phyloP scores from a whole-genome alignment of 2,113 vertebrate genomes.

The Lonchura striata region DNA sequence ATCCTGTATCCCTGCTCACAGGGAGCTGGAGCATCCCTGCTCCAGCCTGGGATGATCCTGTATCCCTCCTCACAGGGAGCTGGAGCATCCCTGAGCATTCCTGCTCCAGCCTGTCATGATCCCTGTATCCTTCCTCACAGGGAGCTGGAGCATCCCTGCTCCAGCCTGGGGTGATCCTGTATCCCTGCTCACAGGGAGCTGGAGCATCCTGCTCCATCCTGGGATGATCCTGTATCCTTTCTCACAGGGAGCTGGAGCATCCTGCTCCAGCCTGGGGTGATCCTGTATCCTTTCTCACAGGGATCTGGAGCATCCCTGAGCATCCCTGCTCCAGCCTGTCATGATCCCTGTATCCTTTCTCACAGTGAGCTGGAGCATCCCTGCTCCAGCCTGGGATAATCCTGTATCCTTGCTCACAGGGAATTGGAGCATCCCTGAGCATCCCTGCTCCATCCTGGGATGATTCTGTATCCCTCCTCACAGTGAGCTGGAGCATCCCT shows the following conservation, averaged over 20 bases:
- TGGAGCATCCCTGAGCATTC: background rate
- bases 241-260: background rate
- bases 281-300: background rate
- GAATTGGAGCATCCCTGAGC: background rate
- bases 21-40: background rate
- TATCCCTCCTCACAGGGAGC: background rate
- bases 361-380: background rate
- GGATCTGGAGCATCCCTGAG: background rate
- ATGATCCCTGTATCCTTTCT: background rate
- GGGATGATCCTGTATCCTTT: too few relatives aligned
- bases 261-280: background rate
- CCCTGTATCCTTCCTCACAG: background rate
- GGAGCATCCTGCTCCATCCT: background rate
- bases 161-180: background rate
- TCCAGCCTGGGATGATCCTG: background rate
- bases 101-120: background rate
- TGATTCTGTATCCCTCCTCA: background rate
- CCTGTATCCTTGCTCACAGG: background rate
- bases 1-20: background rate
- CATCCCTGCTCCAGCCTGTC: rapidly evolving
- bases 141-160: background rate
- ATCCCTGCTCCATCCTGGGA: rapidly evolving
- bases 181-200: background rate
- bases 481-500: background rate
- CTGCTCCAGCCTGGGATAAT: background rate